Base-by-base conservation (phyloP, 2,888 invertebrate genomes). In the Protophormia terraenovae region DNA sequence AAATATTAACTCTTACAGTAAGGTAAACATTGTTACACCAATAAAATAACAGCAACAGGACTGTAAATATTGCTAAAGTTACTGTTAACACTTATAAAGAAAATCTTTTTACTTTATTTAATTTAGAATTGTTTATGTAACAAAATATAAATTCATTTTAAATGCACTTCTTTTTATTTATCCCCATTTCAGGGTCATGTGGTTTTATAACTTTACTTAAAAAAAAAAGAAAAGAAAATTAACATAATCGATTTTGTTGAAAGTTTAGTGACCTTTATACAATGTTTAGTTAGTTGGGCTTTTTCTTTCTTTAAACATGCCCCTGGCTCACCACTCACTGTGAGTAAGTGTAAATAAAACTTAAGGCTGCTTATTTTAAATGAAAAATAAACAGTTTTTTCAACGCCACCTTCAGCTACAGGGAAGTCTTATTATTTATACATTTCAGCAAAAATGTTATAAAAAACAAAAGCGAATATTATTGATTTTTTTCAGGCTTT, bases 401-500 rank as follows among this genome's bases (percentile, higher is more conserved):
- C 64, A 41, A 41, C 41, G 27, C 64, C 24, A 14, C 22, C 14
- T 14, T n/a, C 64, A 38, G 14, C n/a, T 41, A n/a, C n/a, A n/a
- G n/a, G n/a, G n/a, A n/a, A n/a, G n/a, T n/a, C n/a, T n/a, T 64
- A 24, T 27, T 41, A 5, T 47, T 24, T 24, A 64, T 24, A 19
- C 22, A 8, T 64, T 41, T 64, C 27, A 53, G 12, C 24, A 10
- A 22, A 53, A 24, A 24, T 41, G 22, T 14, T 12, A 53, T 24
- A 27, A 67, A 67, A 50, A 67, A 29, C 29, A 67, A 67, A 67
- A 22, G 32, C 12, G 32, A 67, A 45, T 50, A 19, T 67, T 67
- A 67, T 67, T 50, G 67, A 67, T 47, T 67, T 67, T 67, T 50
- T 12, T 66, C 22, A 45, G 41, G 35, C 22, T 62, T 35, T 38